Conservation (phyloP, 1,140 invertebrate genomes). For the Drosophila nigrodunni region DNA sequence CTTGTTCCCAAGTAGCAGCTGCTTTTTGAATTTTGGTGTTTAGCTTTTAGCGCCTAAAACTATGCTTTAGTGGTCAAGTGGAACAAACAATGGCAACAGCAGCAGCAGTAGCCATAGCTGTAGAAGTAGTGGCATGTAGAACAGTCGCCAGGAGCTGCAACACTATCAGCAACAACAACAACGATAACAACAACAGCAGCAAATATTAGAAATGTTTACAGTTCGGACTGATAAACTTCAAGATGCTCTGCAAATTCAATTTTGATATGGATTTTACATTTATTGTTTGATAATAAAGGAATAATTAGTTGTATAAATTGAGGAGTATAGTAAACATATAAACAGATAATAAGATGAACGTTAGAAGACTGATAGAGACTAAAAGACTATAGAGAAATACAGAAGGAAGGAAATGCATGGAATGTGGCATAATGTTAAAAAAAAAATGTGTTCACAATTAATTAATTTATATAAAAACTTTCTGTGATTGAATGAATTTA, state of each 20-base stretch:
- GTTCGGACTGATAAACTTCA: not conserved
- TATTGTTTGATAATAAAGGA: no score
- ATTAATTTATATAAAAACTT: no score
- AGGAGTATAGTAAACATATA: no score
- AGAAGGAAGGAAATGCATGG: no score
- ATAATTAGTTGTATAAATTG: no score
- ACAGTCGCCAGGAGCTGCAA: slow-evolving; percentile 34
- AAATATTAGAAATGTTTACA: not conserved
- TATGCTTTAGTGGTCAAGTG: slow-evolving; percentile 83
- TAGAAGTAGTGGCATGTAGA: slow-evolving; percentile 20
- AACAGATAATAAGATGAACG: no score
- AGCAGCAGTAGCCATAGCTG: not conserved
- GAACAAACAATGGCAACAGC: slow-evolving; percentile 73
- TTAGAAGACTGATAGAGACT: no score
- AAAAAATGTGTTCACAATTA: no score
- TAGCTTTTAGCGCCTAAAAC: slow-evolving; percentile 83
- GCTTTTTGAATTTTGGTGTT: slow-evolving; percentile 82
- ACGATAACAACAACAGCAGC: slow-evolving; percentile 3
- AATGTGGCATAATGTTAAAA: no score
- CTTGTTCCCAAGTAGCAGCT: slow-evolving; percentile 59
- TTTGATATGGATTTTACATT: not conserved
- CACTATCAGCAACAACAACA: slow-evolving; percentile 6
- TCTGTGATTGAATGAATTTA: no score
- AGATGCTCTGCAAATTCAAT: not conserved
- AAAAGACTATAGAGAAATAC: no score